These are phyloP conservation scores for Pithys albifrons DNA, from an alignment of 2,113 vertebrate species.

Conservation along the genomic window DNA sequence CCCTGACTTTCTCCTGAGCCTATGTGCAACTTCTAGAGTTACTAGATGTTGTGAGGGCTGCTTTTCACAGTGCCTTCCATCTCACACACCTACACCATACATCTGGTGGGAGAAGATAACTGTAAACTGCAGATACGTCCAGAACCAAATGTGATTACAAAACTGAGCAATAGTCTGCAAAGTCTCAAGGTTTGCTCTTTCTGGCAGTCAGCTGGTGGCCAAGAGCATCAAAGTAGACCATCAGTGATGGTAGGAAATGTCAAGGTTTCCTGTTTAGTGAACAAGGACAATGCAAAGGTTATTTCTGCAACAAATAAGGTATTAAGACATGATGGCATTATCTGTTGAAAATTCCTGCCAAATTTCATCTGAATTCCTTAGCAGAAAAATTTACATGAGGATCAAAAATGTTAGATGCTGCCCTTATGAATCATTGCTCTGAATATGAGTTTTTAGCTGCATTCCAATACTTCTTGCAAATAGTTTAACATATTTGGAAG, in stretches of 20 bases:
- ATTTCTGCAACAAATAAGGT: background rate
- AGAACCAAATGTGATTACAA: background rate
- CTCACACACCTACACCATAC: background rate
- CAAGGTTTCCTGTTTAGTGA: background rate
- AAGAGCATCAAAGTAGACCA: background rate
- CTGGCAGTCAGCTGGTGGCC: background rate
- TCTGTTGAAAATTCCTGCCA: background rate
- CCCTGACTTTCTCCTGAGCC: background rate
- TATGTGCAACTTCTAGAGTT: background rate
- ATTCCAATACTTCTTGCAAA: background rate
- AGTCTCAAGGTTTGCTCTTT: background rate
- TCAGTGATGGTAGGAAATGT: background rate
- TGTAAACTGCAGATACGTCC: background rate
- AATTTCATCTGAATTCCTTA: background rate
- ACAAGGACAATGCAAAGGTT: background rate
- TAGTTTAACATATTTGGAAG: background rate
- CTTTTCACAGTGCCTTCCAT: background rate
- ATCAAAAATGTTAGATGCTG: background rate
- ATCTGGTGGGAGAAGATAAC: background rate
- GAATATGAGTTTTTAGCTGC: background rate
- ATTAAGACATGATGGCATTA: background rate
- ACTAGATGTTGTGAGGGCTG: background rate
- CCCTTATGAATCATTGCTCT: background rate
- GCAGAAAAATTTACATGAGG: background rate
- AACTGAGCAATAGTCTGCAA: background rate